Evolutionary conservation across 2,797 vertebrate genomes (phyloP).

Genomic region (Aeoliscus strigatus): DNA sequence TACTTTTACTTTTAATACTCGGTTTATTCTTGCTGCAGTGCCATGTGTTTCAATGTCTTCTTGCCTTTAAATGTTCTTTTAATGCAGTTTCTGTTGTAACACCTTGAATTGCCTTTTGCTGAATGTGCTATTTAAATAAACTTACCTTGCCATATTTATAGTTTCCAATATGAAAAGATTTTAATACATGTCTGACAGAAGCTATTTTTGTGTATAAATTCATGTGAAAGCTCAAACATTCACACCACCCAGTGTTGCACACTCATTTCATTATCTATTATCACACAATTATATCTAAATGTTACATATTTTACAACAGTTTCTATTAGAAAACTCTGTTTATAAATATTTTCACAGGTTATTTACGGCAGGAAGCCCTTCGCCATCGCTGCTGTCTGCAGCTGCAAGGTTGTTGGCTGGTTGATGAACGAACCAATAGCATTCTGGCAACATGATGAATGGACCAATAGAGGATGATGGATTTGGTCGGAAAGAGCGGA

Average conservation of each 20-base stretch:
- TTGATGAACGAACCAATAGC: slow-evolving; percentile 61
- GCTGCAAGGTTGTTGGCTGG: slow-evolving; percentile 34
- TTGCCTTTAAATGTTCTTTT: too few species aligned
- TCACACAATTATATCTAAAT: too few species aligned
- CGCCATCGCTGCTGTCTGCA: slow-evolving; percentile 44
- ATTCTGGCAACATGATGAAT: slow-evolving; percentile 55
- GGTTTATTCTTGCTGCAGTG: too few species aligned
- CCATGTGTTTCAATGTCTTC: too few species aligned
- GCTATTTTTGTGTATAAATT: slow-evolving; percentile 11
- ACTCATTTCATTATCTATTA: slow-evolving; percentile 5
- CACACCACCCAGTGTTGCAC: slow-evolving; percentile 14
- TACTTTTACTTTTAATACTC: too few species aligned
- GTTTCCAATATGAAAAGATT: too few species aligned
- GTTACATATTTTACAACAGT: slow-evolving; percentile 25
- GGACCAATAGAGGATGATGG: slow-evolving; percentile 66
- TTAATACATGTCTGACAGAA: slow-evolving; percentile 21
- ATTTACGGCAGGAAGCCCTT: slow-evolving; percentile 18
- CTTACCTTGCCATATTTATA: too few species aligned
- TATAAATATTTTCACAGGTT: slow-evolving; percentile 5
- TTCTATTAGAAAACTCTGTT: neutral
- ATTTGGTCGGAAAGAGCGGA: slow-evolving; percentile 42
- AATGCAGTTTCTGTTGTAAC: too few species aligned
- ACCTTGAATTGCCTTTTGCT: too few species aligned
- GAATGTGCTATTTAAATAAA: too few species aligned
- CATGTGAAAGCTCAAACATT: slow-evolving; percentile 9